Evolutionary conservation across 1,140 invertebrate species (phyloP).

Genomic region (Doryteuthis pealeii): DNA sequence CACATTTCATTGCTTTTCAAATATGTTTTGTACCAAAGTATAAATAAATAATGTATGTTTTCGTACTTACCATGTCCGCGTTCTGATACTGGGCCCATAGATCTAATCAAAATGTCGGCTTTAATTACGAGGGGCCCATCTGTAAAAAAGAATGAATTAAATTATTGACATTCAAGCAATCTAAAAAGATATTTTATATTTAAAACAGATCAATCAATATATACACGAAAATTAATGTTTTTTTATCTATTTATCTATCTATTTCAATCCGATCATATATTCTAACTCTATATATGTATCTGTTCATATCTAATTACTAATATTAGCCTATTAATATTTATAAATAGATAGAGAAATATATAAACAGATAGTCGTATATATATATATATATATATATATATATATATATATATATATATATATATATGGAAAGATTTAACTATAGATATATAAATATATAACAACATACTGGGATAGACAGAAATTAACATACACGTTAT

Average conservation of each 20-base stretch:
- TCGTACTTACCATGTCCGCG: conserved; percentile 80
- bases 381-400: conserved; percentile 1
- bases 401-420: neutral
- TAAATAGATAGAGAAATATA: neutral
- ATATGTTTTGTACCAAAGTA: too few species aligned
- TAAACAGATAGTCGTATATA: neutral
- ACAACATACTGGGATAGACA: too few species aligned
- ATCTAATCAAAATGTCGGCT: conserved; percentile 88
- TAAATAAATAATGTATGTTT: too few species aligned
- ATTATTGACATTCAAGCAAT: too few species aligned
- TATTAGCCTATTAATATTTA: neutral
- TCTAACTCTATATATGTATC: neutral
- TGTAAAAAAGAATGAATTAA: neutral
- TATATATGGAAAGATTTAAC: too few species aligned
- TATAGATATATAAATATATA: neutral
- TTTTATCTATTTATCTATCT: too few species aligned
- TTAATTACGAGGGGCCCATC: conserved; percentile 78
- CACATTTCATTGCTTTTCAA: too few species aligned
- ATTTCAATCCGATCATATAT: neutral
- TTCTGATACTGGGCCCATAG: conserved; percentile 94
- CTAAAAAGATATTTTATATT: too few species aligned
- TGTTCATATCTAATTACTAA: neutral
- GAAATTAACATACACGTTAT: too few species aligned
- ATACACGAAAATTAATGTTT: too few species aligned
- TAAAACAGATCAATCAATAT: too few species aligned